Base-by-base conservation (phyloP, 2,888 invertebrate species). In the Heliconius erato region DNA sequence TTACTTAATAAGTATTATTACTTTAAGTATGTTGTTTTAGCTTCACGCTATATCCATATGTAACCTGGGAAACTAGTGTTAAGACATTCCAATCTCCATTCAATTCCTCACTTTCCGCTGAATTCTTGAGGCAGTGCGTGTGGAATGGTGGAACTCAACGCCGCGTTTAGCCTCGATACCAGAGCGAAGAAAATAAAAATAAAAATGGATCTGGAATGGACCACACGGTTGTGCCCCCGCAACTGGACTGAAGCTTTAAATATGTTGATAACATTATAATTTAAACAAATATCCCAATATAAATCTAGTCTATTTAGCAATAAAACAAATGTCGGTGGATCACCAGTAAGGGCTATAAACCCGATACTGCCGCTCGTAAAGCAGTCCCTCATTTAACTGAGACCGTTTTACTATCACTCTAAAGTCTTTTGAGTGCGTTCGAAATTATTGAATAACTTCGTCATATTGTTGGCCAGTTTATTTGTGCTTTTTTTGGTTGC, bases 371-470 rank as follows among this genome's bases (percentile, higher is more conserved):
- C 28, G 54, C 82, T 79, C 80, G 82, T 84, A 84, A 84, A 84
- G 74, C 67, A 54, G 84, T 69, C 68, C 80, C 74, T 54, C 71
- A 82, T 80, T 79, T 84, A 80, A 84, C 82, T 82, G 82, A 79
- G 71, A 79, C 74, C 82, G 71, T 80, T 82, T 74, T 80, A 79
- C 74, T 54, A 69, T 76, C 28, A 74, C 35, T 80, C 49, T 80
- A 14, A 67, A 80, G 71, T 76, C 71, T 78, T 82, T 79, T 82
- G 67, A 80, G 63, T 71, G 71, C 76, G n/a, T 76, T 63, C 35
- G 69, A 78, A 71, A 44, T 63, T 71, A 81, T 81, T 81, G 59
- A 77, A 44, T 69, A 74, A 74, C 32, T 32, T 28, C 44, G n/a
- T n/a, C n/a, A 12, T 74, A 59, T 32, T 74, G 54, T 23, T 54